These are phyloP conservation scores for Chrysoperla carnea DNA, from an alignment of 1,140 invertebrate species.

Conservation along the genomic window DNA sequence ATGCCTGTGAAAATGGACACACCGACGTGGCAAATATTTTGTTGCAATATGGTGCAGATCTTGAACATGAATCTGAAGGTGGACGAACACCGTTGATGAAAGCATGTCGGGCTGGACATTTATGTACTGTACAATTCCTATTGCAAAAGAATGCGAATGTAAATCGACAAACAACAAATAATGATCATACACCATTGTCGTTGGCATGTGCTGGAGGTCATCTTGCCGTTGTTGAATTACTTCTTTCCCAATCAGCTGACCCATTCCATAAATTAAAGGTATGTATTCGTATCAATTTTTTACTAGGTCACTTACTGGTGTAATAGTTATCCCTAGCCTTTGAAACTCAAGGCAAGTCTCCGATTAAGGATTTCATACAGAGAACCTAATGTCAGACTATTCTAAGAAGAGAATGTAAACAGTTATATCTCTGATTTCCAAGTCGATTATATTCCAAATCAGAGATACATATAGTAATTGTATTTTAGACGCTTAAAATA, in stretches of 20 bases:
- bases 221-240: slow-evolving; percentile 75
- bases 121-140: slow-evolving; percentile 94
- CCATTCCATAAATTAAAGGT: slow-evolving; percentile 89
- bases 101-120: slow-evolving; percentile 94
- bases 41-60: slow-evolving; percentile 70
- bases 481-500: too few species aligned
- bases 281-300: slow-evolving; percentile 3
- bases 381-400: too few species aligned
- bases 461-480: too few species aligned
- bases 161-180: slow-evolving; percentile 86
- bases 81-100: slow-evolving; percentile 95
- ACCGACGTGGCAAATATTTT: slow-evolving; percentile 84
- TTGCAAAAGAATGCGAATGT: slow-evolving; percentile 89
- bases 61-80: slow-evolving; percentile 90
- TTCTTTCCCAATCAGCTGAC: slow-evolving; percentile 81
- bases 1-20: slow-evolving; percentile 94
- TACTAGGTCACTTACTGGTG: neutral
- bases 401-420: too few species aligned
- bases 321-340: slow-evolving; percentile 2
- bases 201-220: slow-evolving; percentile 94
- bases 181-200: slow-evolving; percentile 94
- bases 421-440: too few species aligned
- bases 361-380: too few species aligned
- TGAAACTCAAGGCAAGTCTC: too few species aligned
- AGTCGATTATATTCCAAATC: too few species aligned